phyloP scores from a whole-genome alignment of 2,113 vertebrate species.

The Heterotilapia buettikoferi region DNA sequence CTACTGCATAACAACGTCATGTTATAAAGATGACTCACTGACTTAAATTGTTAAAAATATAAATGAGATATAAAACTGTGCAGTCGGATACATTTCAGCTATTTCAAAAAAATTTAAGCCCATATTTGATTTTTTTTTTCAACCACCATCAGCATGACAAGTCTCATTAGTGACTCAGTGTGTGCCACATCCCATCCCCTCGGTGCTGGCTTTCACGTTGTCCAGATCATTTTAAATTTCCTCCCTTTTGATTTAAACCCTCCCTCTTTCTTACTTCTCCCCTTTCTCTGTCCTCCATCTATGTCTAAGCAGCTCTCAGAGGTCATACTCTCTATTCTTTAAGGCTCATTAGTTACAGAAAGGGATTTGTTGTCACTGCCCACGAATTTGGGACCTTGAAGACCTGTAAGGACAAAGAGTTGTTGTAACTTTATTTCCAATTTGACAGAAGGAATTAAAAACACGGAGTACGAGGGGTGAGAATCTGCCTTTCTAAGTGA shows the following conservation, averaged over 20 bases:
- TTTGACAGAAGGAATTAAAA: neutral
- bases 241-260: slow-evolving; percentile 13
- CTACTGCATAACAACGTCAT: neutral
- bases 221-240: slow-evolving; percentile 14
- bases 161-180: slow-evolving; percentile 33
- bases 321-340: slow-evolving; percentile 45
- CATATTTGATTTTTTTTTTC: neutral
- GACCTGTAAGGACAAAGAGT: slow-evolving; percentile 16
- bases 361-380: slow-evolving; percentile 27
- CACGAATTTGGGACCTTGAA: slow-evolving; percentile 40
- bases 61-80: neutral
- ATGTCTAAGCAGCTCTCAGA: slow-evolving; percentile 25
- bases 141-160: slow-evolving; percentile 1
- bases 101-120: neutral
- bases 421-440: neutral
- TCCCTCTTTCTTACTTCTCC: neutral
- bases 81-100: neutral
- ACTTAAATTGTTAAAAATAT: neutral
- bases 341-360: slow-evolving; percentile 44
- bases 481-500: neutral
- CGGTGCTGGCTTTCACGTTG: neutral
- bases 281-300: neutral
- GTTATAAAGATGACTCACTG: neutral
- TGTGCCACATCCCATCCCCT: neutral
- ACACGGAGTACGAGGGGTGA: neutral